A percentile compares a stretch with the other conserved stretches of the same genome.
Evolutionary conservation across 1,140 invertebrate genomes (phyloP).

Genomic region (Pseudomyrmex flavicornis): DNA sequence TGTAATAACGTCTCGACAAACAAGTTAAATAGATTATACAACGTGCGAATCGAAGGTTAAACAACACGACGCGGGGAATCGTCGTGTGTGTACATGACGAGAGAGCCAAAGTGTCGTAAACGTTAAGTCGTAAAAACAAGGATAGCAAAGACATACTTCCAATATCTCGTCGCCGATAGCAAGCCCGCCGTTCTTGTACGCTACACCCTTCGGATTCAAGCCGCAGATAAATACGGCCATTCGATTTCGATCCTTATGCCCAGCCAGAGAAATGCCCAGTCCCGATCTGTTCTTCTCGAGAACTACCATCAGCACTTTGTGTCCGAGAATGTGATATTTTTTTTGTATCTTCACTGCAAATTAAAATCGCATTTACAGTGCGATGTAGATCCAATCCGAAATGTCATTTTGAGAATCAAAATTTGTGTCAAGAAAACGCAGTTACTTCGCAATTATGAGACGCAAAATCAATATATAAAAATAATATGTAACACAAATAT

Average conservation of each 20-base stretch:
- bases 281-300: slow-evolving; percentile 88
- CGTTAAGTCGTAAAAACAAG: not conserved
- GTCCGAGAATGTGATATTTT: slow-evolving; percentile 93
- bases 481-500: too few species aligned
- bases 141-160: slow-evolving; percentile 88
- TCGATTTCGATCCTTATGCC: slow-evolving; percentile 96
- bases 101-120: slow-evolving; percentile 25
- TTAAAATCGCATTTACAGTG: not conserved
- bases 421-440: too few species aligned
- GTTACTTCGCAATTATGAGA: too few species aligned
- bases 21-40: slow-evolving; percentile 28
- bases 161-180: slow-evolving; percentile 97
- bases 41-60: slow-evolving; percentile 45
- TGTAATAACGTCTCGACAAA: not conserved
- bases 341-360: slow-evolving; percentile 94
- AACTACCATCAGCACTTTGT: slow-evolving; percentile 89
- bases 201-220: slow-evolving; percentile 94
- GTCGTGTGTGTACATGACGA: not conserved
- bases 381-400: not conserved
- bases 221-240: slow-evolving; percentile 99
- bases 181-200: slow-evolving; percentile 91
- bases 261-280: slow-evolving; percentile 96
- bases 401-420: not conserved
- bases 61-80: slow-evolving; percentile 5
- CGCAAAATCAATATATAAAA: too few species aligned